These are phyloP conservation scores for Scelioninae gen. 1 DNA, from an alignment of 2,888 invertebrate genomes.

Conservation along the genomic window DNA sequence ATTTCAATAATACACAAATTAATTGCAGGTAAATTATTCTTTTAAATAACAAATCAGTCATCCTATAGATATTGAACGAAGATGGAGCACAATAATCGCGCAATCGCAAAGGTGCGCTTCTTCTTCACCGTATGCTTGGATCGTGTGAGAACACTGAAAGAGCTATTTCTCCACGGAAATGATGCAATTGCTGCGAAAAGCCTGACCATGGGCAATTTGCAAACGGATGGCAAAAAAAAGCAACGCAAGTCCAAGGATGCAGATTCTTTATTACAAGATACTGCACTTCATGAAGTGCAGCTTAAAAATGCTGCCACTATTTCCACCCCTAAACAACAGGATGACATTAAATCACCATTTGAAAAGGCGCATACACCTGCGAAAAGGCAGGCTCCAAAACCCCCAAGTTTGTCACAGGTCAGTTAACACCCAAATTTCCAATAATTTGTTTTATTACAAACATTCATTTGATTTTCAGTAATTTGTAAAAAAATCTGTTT, in stretches of 20 bases:
- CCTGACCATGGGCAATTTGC: constrained; percentile 54
- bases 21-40: background rate
- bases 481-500: too few relatives aligned
- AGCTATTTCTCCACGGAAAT: constrained; percentile 6
- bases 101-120: constrained; percentile 49
- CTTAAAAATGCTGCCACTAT: constrained; percentile 30
- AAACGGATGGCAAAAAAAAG: constrained; percentile 50
- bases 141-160: constrained; percentile 15
- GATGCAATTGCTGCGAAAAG: background rate
- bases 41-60: constrained; percentile 41
- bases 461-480: too few relatives aligned
- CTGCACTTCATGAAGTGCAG: constrained; percentile 24
- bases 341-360: constrained; percentile 64
- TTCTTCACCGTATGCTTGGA: constrained; percentile 27
- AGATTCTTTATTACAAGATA: constrained; percentile 38
- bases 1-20: too few relatives aligned
- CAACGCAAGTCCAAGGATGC: constrained; percentile 53
- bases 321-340: constrained; percentile 48
- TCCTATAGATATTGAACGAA: constrained; percentile 57
- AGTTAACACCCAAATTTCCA: too few relatives aligned
- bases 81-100: constrained; percentile 42
- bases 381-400: constrained; percentile 77
- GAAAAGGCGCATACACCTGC: constrained; percentile 77
- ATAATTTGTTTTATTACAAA: too few relatives aligned
- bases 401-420: constrained; percentile 7